These are phyloP conservation scores for Thunnus thynnus DNA, from an alignment of 2,113 vertebrate genomes.

Conservation along the genomic window DNA sequence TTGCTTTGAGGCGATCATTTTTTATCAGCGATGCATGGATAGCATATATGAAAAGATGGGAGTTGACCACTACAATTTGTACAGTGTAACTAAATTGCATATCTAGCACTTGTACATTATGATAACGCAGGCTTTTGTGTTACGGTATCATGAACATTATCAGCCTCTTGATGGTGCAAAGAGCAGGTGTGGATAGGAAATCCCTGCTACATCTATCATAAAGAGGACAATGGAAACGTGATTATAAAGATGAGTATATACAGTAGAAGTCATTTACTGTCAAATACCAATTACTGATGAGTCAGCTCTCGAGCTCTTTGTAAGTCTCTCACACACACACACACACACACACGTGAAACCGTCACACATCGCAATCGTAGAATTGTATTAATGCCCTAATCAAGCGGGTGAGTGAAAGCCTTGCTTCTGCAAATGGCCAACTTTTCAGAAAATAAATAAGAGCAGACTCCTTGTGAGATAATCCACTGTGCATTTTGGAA, in stretches of 20 bases:
- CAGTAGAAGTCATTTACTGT: slow-evolving; percentile 16
- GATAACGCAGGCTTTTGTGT: slow-evolving; percentile 39
- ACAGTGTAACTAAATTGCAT: slow-evolving; percentile 22
- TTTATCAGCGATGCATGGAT: neutral
- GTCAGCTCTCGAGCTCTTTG: neutral
- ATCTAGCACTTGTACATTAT: slow-evolving; percentile 47
- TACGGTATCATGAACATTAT: slow-evolving; percentile 28
- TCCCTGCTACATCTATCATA: neutral
- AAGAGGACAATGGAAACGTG: slow-evolving; percentile 21
- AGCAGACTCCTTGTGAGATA: neutral
- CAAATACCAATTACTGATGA: slow-evolving; percentile 41
- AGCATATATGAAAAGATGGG: neutral
- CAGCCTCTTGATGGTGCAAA: slow-evolving; percentile 18
- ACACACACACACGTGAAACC: neutral
- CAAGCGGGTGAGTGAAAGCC: neutral
- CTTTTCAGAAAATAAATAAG: slow-evolving; percentile 26
- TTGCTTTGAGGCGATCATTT: neutral
- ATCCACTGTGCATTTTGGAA: slow-evolving; percentile 23
- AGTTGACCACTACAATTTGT: slow-evolving; percentile 36
- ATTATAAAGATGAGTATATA: slow-evolving; percentile 31
- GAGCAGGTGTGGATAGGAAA: neutral
- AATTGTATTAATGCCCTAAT: slow-evolving; percentile 17
- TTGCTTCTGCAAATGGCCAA: neutral
- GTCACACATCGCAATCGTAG: neutral
- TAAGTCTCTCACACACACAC: neutral